Evolutionary conservation across 2,113 vertebrate genomes (phyloP), one percentile per base, ranked within the genome.

Genomic region (Polypterus bichir): DNA sequence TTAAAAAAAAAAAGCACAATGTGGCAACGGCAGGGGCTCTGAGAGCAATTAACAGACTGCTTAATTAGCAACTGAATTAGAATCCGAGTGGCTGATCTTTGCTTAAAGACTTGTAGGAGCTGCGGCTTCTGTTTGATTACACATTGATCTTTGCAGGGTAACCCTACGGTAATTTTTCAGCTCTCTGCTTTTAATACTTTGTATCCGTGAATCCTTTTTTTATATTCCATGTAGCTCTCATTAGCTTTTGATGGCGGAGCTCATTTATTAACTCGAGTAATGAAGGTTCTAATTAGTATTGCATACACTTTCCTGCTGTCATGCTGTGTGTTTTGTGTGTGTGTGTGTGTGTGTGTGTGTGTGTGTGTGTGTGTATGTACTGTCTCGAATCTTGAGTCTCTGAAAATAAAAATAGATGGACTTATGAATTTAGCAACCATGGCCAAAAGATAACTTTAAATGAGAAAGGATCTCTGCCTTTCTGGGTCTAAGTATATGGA

Each of bases 11-110:
- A 76, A 74, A 74, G 79, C 81, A 84, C 86, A 90, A 91, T 91
- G 87, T 84, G 86, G 82, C 86, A 80, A 86, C 81, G 83, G 88
- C 85, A 78, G 83, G 88, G 84, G 82, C 84, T 81, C 86, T 75
- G 79, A 82, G 84, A 91, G 85, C 91, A 94, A 97, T 95, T 96
- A 97, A 88, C 92, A 86, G 84, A 75, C 86, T 82, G 87, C 89
- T 97, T 97, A 94, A 95, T 96, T 95, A 97, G 80, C 82, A 76
- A 68, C 81, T 83, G 81, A 86, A 85, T 85, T 92, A 77, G 88
- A 86, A 90, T 86, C 80, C 81, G 83, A 89, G 88, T 79, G 83
- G 80, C 86, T 86, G 86, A 86, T 89, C 84, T 77, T 77, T 81
- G 72, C 75, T 84, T 79, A 83, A 79, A 85, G 84, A 84, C 73